Base-by-base conservation (phyloP, 2,113 vertebrate species). In the Empidonax traillii region DNA sequence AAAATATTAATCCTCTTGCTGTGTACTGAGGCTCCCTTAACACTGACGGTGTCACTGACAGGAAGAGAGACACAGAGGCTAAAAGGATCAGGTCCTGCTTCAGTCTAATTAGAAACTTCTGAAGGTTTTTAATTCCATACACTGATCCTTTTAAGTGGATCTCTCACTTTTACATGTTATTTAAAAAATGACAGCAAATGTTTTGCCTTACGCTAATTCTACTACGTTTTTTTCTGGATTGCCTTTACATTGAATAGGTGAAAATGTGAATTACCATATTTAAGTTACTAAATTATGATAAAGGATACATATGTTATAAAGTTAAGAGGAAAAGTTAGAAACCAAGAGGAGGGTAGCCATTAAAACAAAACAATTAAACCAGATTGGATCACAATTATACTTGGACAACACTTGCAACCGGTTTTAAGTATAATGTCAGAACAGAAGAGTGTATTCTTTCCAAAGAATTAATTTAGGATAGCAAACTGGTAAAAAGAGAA, bases 1-100 rank as follows among this genome's bases (percentile, higher is more conserved):
- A 93, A 94, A 83, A 84, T 89, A 94, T 58, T 95, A 95, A 94
- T 84, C 69, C 61, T 89, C 85, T 89, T 82, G 61, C 91, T 67
- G 41, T 66, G 73, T 74, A 67, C 47, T 75, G 85, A 90, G 68
- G 22, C 8, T 92, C 20, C 78, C 37, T 51, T 59, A 86, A 44
- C 44, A 21, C 63, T 61, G 67, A 35, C 0, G 0, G 27, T 80
- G 67, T 41, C 35, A n/a, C 59, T 71, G 87, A 83, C 51, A 84
- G 85, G 55, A 47, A n/a, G 33, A 72, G 47, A 90, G 58, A 87
- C 33, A 66, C 11, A 63, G 16, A 9, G 13, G 61, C 72, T 63
- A 41, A 74, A 90, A 84, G 76, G 75, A 94, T 74, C 85, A 56
- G 25, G 63, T 69, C 82, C 65, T 71, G 53, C 56, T 90, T 91